Evolutionary conservation across 2,113 vertebrate species (phyloP).

Genomic region (Tautogolabrus adspersus): DNA sequence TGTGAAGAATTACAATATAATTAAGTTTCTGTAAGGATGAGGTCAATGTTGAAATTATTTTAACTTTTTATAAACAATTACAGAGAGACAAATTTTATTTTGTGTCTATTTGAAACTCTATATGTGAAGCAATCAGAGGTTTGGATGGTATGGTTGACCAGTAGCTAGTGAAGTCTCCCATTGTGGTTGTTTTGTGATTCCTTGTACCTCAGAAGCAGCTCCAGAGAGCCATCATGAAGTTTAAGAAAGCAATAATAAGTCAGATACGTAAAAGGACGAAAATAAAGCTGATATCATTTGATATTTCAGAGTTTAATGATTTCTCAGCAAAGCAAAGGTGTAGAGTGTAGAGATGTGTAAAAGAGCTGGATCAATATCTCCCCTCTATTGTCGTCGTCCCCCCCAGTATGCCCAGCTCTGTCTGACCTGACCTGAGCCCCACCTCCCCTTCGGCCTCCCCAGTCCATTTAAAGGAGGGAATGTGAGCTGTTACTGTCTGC

Average conservation of each 20-base stretch:
- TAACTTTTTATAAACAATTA: constrained; percentile 60
- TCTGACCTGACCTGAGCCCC: constrained; percentile 67
- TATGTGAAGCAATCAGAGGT: constrained; percentile 69
- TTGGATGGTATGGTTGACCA: constrained; percentile 34
- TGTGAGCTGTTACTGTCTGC: constrained; percentile 73
- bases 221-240: constrained; percentile 46
- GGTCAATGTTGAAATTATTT: constrained; percentile 44
- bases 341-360: constrained; percentile 11
- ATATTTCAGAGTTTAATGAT: constrained; percentile 49
- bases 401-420: constrained; percentile 46
- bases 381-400: constrained; percentile 38
- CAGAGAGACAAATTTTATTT: constrained; percentile 55
- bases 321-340: constrained; percentile 38
- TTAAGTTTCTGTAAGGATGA: constrained; percentile 49
- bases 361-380: constrained; percentile 51
- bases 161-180: constrained; percentile 39
- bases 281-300: constrained; percentile 50
- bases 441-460: constrained; percentile 29
- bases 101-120: constrained; percentile 60
- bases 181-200: constrained; percentile 25
- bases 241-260: constrained; percentile 75
- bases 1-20: constrained; percentile 70
- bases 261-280: constrained; percentile 34
- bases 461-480: constrained; percentile 74
- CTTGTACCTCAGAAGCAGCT: constrained; percentile 33